Base-by-base conservation (phyloP, 2,113 vertebrate genomes). In the Peucedramus taeniatus region DNA sequence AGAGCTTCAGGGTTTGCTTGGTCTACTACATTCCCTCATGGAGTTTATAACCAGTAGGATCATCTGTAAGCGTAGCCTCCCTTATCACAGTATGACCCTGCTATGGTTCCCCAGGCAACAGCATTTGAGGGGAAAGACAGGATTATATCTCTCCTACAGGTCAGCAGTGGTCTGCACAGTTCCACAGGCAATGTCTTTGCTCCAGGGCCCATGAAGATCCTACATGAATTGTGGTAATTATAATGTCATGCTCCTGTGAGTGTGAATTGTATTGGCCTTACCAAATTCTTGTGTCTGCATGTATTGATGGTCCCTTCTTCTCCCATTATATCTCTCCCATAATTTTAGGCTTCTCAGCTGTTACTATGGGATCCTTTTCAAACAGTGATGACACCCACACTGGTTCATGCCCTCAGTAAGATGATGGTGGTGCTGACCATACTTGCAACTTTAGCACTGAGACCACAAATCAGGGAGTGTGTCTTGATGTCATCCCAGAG, bases 1-100 rank as follows among this genome's bases (percentile, higher is more conserved):
- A n/a, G 87, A 89, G 65, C 37, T 91, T 87, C 87, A 92, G 89
- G 91, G 65, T 78, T 87, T 79, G 49, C 83, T 84, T 79, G 91
- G 94, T 28, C 57, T 82, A 21, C 86, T 64, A 63, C 86, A 81
- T 94, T 96, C 87, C 45, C 87, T 84, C n/a, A 11, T 26, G 37
- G 28, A 57, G n/a, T 79, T 91, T 65, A 37, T 42, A 82, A 91
- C 76, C 94, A 57, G 65, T 27, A 63, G 42, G 35, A 71, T 59
- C 44, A 81, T 44, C 64, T 81, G 17, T n/a, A 64, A 89, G 59
- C 1, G 0, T 15, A 72, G 23, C 28, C 40, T 91, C 24, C 37
- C 21, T 65, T 66, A 69, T 39, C 37, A 69, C 10, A 72, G 11
- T 20, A 24, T 64, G 75, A 71, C 40, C 9, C 19, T 89, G 60